Evolutionary conservation across 2,888 invertebrate species (phyloP).

Genomic region (Lacanobia wlatinum): DNA sequence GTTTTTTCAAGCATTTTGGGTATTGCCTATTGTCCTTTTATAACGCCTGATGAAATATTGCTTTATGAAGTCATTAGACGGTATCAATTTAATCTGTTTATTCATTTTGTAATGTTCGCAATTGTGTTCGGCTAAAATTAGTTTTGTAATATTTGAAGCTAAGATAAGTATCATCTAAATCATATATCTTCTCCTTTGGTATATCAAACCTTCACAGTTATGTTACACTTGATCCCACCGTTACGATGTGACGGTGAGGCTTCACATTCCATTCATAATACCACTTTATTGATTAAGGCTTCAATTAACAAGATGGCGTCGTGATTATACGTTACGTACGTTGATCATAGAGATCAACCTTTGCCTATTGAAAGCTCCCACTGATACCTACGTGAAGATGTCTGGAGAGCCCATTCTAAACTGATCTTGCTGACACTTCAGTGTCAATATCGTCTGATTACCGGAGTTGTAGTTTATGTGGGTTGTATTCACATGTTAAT

Average conservation of each 20-base stretch:
- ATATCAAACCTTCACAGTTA: too few relatives aligned
- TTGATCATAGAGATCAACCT: not conserved
- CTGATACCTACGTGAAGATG: slow-evolving; percentile 17
- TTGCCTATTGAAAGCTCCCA: slow-evolving; percentile 11
- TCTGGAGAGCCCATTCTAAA: slow-evolving; percentile 19
- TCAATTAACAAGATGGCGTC: slow-evolving; percentile 31
- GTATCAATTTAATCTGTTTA: not conserved
- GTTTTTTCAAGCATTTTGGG: too few relatives aligned
- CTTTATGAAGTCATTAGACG: not conserved
- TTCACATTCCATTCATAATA: not conserved
- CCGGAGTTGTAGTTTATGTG: not conserved
- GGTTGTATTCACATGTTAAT: not conserved
- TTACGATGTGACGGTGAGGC: too few relatives aligned
- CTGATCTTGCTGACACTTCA: not conserved
- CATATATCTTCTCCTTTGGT: not conserved
- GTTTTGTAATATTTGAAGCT: too few relatives aligned
- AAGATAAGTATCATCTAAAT: not conserved
- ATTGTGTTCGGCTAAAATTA: too few relatives aligned
- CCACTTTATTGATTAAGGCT: slow-evolving; percentile 31
- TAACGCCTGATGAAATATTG: not conserved
- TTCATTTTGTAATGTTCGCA: not conserved
- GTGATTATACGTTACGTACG: slow-evolving; percentile 16
- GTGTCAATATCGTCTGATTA: slow-evolving; percentile 5
- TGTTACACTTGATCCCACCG: not conserved
- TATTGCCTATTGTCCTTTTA: too few relatives aligned